Conservation (phyloP, 2,888 invertebrate species). For the Hydraecia micacea region DNA sequence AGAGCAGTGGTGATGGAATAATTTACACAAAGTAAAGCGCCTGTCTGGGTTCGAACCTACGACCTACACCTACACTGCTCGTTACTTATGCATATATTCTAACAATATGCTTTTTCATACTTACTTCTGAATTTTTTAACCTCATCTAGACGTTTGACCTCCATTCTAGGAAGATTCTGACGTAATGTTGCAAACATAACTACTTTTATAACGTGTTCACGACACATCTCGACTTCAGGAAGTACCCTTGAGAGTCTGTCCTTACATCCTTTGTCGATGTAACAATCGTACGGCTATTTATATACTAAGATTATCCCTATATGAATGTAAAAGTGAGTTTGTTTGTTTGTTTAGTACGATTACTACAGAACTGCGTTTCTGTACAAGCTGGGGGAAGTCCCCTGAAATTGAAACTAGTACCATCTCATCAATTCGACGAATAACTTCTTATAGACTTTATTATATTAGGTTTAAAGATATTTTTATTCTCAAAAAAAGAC, state of each 20-base stretch:
- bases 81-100: neutral
- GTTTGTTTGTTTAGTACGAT: neutral
- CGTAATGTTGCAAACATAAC: conserved; percentile 26
- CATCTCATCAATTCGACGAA: neutral
- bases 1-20: too few species aligned
- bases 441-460: neutral
- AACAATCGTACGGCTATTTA: conserved; percentile 20
- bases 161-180: conserved; percentile 10
- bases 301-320: conserved; percentile 30
- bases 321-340: conserved; percentile 2
- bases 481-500: too few species aligned
- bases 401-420: neutral
- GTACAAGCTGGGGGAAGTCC: neutral
- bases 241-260: conserved; percentile 46
- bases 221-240: conserved; percentile 34
- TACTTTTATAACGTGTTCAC: conserved; percentile 12
- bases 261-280: conserved; percentile 48
- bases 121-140: too few species aligned
- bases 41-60: too few species aligned
- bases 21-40: too few species aligned
- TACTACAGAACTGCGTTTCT: neutral
- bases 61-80: too few species aligned
- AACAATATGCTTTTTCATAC: neutral
- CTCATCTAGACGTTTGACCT: neutral
- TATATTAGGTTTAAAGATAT: too few species aligned